Percentiles rank a stretch among this genome's conserved stretches.
phyloP scores from a whole-genome alignment of 2,797 vertebrate genomes.

The Epinephelus malabaricus region DNA sequence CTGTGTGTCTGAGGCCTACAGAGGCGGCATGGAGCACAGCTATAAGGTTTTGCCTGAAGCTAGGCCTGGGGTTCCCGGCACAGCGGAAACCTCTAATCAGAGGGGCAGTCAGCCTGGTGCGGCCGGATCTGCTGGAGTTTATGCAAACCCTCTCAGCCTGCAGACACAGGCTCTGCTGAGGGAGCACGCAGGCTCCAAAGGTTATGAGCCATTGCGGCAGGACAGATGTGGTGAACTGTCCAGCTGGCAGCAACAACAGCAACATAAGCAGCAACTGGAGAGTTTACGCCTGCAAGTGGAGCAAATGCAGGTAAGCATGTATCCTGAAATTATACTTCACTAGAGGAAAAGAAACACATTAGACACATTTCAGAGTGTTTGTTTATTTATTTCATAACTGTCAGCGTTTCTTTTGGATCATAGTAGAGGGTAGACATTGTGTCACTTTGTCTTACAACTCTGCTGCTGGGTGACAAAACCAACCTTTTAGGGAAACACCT shows the following conservation, averaged over 20 bases:
- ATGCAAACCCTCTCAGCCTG: constrained; percentile 80
- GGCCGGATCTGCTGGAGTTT: constrained; percentile 79
- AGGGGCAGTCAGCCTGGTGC: constrained; percentile 71
- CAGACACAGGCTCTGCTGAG: constrained; percentile 84
- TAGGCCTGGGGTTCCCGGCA: constrained; percentile 68
- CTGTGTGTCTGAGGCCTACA: constrained; percentile 84
- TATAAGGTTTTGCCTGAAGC: constrained; percentile 90
- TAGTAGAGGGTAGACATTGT: background rate
- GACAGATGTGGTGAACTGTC: constrained; percentile 88
- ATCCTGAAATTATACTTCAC: background rate
- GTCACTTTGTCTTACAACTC: background rate
- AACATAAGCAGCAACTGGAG: constrained; percentile 89
- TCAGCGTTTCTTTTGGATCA: background rate
- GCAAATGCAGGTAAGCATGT: constrained; percentile 92
- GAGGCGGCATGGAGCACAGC: constrained; percentile 78
- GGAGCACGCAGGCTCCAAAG: constrained; percentile 76
- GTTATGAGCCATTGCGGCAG: constrained; percentile 79
- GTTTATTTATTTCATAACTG: background rate
- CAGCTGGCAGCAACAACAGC: constrained; percentile 91
- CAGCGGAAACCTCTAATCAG: constrained; percentile 79
- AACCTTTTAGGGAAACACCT: background rate
- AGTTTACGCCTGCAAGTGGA: constrained; percentile 92
- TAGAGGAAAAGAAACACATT: background rate
- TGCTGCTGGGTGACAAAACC: constrained; percentile 1
- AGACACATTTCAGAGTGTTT: too few relatives aligned